Base-by-base conservation (phyloP, 2,113 vertebrate species). In the Mobula hypostoma region DNA sequence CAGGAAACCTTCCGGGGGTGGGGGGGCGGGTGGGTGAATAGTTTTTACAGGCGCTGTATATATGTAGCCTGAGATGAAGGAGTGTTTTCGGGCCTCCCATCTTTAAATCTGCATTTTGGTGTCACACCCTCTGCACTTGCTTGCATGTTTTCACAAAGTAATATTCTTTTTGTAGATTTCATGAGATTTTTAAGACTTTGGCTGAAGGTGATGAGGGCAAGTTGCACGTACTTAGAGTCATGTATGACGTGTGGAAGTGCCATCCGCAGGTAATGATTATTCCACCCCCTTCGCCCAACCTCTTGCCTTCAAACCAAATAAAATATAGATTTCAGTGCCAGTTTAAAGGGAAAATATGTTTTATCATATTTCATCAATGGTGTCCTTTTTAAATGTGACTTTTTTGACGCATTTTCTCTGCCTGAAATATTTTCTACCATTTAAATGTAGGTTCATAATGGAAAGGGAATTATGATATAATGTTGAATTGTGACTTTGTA, bases 191-290 rank as follows among this genome's bases (percentile, higher is more conserved):
- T 95, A 99, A 99, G 97, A 96, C 95, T 0, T 96, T 99, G 94
- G 97, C 98, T 12, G 98, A 99, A 94, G 97, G 96, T 29, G 98
- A 99, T 94, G 98, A 99, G 95, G 99, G 99, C n/a, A 99, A 99
- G 94, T 97, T 99, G 87, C 98, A 99, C 94, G 97, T 99, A 95
- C 97, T 99, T 8, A 97, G 98, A 94, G 98, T 99, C 94, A 97
- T 98, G 58, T 99, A 99, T 94, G 98, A 99, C 6, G 98, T 97
- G 88, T 99, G 99, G 99, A 98, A 96, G 95, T 98, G 98, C 95
- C 99, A 99, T 94, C 99, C 99, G 8, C 98, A 99, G 98, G 99
- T 99, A 95, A 96, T 56, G 14, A 48, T 68, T 94, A 5, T 80
- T 40, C 58, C 58, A 29, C 68, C 48, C 58, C 61, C 29, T 80